Evolutionary conservation across 2,888 invertebrate species (phyloP), one percentile per base, ranked within the genome.

Genomic region (Caenorhabditis becei): DNA sequence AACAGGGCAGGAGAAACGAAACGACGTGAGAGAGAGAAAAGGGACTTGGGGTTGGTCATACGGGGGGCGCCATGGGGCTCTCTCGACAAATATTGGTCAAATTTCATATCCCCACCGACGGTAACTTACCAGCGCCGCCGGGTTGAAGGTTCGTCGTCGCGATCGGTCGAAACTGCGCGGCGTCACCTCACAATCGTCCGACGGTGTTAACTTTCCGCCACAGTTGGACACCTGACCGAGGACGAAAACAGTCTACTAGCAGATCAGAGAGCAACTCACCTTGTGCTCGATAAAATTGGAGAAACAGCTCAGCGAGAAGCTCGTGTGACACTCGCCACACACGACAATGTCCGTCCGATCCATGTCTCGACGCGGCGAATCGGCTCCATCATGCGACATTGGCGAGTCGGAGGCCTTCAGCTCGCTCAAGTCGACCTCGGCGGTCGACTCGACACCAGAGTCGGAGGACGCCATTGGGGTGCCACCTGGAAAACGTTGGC

Each of bases 401-500:
- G 86, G 86, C 53, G 86, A 86, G 47, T 86, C 87, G 49, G 85
- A 82, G 14, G 85, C 83, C 65, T 85, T 86, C 74, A 84, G 58
- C 63, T 86, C 85, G 41, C 83, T 77, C 62, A 87, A 65, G 67
- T 89, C 88, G 28, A 83, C 86, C 70, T 89, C 89, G 41, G 87
- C 88, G 20, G 90, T 87, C 66, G 90, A 90, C 84, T 90, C 90
- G 58, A 90, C 88, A 23, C 90, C 90, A 70, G 89, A 89, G 82
- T 90, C 90, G 16, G 90, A 90, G n/a, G 90, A 89, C 35, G 89
- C 86, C 89, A 90, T 88, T 61, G 89, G 89, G 20, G 85, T 83
- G 47, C 82, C 84, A 63, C 82, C 84, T 86, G 83, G 16, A 83
- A 75, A n/a, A 72, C 28, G 47, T 18, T 35, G 47, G 44, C 26